Base-by-base conservation (phyloP, 2,113 vertebrate genomes). In the Gymnocephalus cernua region DNA sequence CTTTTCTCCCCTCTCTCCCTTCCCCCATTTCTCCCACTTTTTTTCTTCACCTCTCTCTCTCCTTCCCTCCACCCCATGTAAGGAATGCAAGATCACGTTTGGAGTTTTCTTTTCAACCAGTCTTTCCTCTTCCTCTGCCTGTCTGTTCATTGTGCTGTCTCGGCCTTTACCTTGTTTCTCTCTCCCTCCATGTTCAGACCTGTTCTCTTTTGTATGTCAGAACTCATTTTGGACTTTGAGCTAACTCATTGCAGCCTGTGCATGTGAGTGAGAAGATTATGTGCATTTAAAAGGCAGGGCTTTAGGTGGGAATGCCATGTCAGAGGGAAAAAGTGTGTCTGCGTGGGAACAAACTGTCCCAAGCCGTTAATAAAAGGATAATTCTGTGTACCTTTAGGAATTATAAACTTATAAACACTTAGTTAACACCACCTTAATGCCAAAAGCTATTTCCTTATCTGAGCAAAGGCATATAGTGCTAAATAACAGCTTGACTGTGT, bases 1-100 rank as follows among this genome's bases (percentile, higher is more conserved):
- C 66, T 64, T 23, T 48, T 29, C 65, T 47, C 81, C 57, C 74
- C 67, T 72, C 67, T 53, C 68, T 64, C 74, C 78, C 77, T 64
- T 86, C 79, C 69, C 81, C 57, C 72, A 50, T 38, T 54, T 73
- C 69, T 54, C 77, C 61, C 58, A 68, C 58, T 71, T 76, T 67
- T 29, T 65, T 72, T 10, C 71, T 69, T 74, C 70, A n/a, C 56
- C 62, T 70, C 69, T 57, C 77, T 35, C 79, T 81, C 29, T 66
- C 69, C 82, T 74, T 89, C 88, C 83, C 85, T 89, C 87, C 87
- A 83, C 84, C 88, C 86, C 65, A 70, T 93, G 87, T 92, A 84
- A 93, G 94, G 93, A 96, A 95, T 95, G 93, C 85, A 86, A 86
- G 86, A 93, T 93, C 93, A 93, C 86, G 83, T 93, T 94, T 88